Conservation (phyloP, 1,140 invertebrate genomes). For the Ectropis grisescens region DNA sequence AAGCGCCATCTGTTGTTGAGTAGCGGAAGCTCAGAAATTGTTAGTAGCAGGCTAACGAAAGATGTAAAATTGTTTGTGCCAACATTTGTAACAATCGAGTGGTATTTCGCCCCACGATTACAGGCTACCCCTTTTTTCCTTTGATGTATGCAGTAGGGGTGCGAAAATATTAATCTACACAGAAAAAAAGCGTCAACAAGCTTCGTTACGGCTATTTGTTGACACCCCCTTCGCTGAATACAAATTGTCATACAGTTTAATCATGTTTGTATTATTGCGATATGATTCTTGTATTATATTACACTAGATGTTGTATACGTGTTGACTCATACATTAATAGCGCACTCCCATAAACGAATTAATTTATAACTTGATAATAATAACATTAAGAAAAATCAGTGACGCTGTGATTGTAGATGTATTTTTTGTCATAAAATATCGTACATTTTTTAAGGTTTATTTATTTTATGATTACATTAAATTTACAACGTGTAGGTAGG, state of each 20-base stretch:
- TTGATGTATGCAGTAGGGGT: conserved; percentile 62
- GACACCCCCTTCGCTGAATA: conserved; percentile 27
- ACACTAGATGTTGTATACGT: conserved; percentile 50
- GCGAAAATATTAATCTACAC: conserved; percentile 55
- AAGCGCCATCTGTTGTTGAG: conserved; percentile 57
- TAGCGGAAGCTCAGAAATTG: conserved; percentile 42
- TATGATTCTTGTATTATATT: conserved; percentile 38
- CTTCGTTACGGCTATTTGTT: conserved; percentile 60
- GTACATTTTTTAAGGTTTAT: no score
- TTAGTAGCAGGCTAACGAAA: no score
- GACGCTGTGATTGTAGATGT: no score
- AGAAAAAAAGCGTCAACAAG: conserved; percentile 49
- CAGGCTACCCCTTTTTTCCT: conserved; percentile 62
- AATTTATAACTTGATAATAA: no score
- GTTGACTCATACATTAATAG: conserved; percentile 33
- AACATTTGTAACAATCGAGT: conserved; percentile 64
- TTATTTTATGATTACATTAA: no score
- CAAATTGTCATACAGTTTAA: conserved; percentile 49
- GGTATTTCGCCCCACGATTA: conserved; percentile 42
- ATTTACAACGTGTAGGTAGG: no score
- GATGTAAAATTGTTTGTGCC: conserved; percentile 65
- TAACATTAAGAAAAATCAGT: no score
- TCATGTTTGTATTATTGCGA: conserved; percentile 45
- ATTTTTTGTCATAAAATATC: no score
- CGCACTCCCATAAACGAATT: conserved; percentile 48